These are phyloP conservation scores for Okamejei kenojei DNA, from an alignment of 2,797 vertebrate species.

Conservation along the genomic window DNA sequence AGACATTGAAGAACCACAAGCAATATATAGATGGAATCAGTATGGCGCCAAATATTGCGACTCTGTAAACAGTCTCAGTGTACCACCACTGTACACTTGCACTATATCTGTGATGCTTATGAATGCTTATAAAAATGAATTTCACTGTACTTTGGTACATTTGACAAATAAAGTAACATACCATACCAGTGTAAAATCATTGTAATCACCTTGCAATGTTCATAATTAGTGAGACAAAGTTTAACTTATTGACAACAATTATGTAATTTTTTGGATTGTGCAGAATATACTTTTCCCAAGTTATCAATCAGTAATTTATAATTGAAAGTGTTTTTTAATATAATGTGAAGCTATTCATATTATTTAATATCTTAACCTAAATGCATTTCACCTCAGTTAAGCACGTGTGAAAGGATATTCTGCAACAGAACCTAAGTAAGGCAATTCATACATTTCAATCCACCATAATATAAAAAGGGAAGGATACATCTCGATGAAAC, in stretches of 20 bases:
- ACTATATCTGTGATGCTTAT: no score
- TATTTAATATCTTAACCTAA: background rate
- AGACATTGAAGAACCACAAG: background rate
- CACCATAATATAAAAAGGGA: background rate
- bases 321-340: background rate
- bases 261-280: background rate
- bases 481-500: background rate
- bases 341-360: background rate
- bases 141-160: no score
- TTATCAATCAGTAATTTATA: background rate
- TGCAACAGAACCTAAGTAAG: background rate
- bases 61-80: no score
- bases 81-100: no score
- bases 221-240: constrained; percentile 11
- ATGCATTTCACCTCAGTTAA: background rate
- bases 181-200: background rate
- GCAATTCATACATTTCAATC: background rate
- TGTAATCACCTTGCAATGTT: background rate
- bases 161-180: no score
- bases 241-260: background rate
- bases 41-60: no score
- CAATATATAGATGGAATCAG: constrained; percentile 5
- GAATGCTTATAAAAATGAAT: no score
- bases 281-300: constrained; percentile 10
- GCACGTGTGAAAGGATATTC: background rate